Conservation (phyloP, 2,113 vertebrate genomes). For the Circaetus gallicus region DNA sequence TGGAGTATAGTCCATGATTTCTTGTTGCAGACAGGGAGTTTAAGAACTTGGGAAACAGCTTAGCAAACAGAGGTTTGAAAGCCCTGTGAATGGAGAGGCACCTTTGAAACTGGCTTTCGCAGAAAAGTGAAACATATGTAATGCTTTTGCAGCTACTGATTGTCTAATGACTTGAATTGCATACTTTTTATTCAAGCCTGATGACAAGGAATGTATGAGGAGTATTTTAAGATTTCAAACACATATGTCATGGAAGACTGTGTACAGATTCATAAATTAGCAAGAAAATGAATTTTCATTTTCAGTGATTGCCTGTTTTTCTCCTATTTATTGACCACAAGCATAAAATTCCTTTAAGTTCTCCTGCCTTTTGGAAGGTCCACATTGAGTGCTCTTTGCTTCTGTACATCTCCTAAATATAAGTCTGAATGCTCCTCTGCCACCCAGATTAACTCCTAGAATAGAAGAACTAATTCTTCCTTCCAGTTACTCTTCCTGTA, state of each 20-base stretch:
- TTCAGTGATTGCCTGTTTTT: not conserved
- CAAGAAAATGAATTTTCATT: not conserved
- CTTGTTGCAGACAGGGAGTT: not conserved
- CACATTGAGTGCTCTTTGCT: not conserved
- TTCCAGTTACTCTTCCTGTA: not conserved
- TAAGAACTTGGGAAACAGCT: not conserved
- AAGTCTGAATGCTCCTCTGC: not conserved
- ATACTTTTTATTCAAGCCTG: not conserved
- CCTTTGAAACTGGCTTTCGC: not conserved
- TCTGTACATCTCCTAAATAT: not conserved
- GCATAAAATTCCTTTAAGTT: not conserved
- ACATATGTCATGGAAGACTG: not conserved
- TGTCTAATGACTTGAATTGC: not conserved
- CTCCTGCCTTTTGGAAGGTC: not conserved
- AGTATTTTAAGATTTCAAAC: not conserved
- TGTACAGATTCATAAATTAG: not conserved
- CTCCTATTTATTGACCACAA: not conserved
- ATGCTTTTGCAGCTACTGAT: not conserved
- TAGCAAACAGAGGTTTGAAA: not conserved
- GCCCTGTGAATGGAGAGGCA: not conserved
- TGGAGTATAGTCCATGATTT: not conserved
- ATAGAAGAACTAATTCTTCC: not conserved
- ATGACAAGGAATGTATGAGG: not conserved
- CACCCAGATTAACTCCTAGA: not conserved
- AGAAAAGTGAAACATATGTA: not conserved